Evolutionary conservation across 1,140 invertebrate genomes (phyloP).

Genomic region (Drosophila suzukii): DNA sequence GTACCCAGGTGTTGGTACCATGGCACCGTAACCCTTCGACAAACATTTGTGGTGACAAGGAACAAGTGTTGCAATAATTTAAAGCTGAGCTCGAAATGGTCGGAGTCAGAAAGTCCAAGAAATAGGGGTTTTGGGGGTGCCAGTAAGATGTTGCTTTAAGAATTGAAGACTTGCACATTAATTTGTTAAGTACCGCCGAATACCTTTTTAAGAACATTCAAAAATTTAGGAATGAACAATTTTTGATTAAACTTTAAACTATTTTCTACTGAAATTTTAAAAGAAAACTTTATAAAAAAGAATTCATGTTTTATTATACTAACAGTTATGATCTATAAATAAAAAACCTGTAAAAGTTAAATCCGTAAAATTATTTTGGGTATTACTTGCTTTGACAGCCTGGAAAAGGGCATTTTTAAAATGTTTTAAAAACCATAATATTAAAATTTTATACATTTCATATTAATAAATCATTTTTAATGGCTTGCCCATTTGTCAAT

Average conservation of each 20-base stretch:
- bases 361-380: no score
- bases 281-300: no score
- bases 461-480: conserved; percentile 42
- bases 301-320: no score
- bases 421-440: neutral
- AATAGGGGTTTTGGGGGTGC: neutral
- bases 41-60: conserved; percentile 33
- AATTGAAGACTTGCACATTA: neutral
- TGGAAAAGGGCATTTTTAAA: neutral
- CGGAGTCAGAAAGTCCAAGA: conserved; percentile 4
- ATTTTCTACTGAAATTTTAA: no score
- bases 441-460: neutral
- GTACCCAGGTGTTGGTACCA: conserved; percentile 36
- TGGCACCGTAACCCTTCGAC: conserved; percentile 15
- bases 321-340: no score
- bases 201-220: no score
- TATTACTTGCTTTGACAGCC: no score
- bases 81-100: neutral
- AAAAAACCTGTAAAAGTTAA: no score
- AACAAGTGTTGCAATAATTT: conserved; percentile 37
- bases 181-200: neutral
- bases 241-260: no score
- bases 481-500: conserved; percentile 37
- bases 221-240: no score
- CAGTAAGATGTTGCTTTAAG: neutral